A percentile compares a stretch with the other conserved stretches of the same genome.
Evolutionary conservation across 2,113 vertebrate species (phyloP).

Genomic region (Neofelis nebulosa): DNA sequence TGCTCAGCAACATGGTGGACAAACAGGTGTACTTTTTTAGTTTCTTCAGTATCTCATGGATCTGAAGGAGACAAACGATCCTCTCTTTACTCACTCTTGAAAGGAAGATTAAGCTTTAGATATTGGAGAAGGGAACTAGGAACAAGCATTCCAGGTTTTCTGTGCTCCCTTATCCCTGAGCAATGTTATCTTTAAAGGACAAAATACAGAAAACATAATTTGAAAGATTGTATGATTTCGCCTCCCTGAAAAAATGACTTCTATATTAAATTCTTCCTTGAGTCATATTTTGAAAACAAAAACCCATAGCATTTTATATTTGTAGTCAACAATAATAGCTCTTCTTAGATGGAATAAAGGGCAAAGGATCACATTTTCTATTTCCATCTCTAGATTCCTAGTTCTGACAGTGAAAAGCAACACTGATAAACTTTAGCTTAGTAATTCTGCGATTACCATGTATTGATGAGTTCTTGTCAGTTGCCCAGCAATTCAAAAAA

Average conservation of each 20-base stretch:
- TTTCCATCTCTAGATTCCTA: not conserved
- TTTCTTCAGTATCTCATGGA: not conserved
- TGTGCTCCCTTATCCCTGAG: not conserved
- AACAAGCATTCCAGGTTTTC: not conserved
- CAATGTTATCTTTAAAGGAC: not conserved
- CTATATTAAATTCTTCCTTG: not conserved
- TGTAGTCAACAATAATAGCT: not conserved
- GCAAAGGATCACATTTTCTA: not conserved
- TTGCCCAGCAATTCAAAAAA: not conserved
- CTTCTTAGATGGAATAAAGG: not conserved
- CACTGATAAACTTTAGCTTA: not conserved
- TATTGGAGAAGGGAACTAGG: not conserved
- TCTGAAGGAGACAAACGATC: not conserved
- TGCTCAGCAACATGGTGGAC: not conserved
- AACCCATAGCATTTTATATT: not conserved
- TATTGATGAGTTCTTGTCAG: not conserved
- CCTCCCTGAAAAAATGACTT: not conserved
- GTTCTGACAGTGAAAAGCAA: not conserved
- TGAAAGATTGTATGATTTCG: not conserved
- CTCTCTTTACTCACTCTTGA: not conserved
- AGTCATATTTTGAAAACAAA: slow-evolving; percentile 39
- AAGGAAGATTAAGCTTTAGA: not conserved
- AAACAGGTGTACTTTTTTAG: not conserved
- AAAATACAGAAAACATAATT: not conserved
- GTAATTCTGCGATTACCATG: not conserved